These are phyloP conservation scores for Rhyacichthys aspro DNA, from an alignment of 2,797 vertebrate species.

Conservation along the genomic window DNA sequence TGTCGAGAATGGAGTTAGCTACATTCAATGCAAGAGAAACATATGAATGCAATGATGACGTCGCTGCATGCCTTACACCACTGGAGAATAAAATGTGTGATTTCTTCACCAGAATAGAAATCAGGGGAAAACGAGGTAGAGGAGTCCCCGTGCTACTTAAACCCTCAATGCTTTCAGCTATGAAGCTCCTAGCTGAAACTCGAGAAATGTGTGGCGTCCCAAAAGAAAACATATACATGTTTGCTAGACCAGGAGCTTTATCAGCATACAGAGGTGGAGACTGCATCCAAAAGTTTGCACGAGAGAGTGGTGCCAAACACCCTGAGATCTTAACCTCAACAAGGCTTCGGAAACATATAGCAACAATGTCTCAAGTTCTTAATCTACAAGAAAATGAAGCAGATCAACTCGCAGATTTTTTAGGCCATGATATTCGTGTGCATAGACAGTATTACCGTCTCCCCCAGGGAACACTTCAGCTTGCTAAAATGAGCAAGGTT, in stretches of 20 bases:
- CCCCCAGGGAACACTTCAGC: constrained; percentile 11
- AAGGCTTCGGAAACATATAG: constrained; percentile 6
- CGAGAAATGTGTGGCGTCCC: neutral
- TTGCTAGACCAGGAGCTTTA: constrained; percentile 4
- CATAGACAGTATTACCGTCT: constrained; percentile 12
- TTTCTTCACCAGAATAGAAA: neutral
- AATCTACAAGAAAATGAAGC: constrained; percentile 7
- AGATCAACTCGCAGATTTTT: constrained; percentile 13
- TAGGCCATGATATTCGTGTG: constrained; percentile 5
- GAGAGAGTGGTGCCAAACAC: constrained; percentile 6
- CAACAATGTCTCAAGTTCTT: constrained; percentile 1
- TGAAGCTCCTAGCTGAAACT: neutral
- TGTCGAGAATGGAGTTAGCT: constrained; percentile 1
- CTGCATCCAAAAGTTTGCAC: constrained; percentile 6
- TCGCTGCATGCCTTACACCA: neutral
- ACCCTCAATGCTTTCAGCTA: neutral
- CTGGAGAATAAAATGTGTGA: neutral
- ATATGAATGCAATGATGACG: neutral
- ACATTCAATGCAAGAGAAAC: neutral
- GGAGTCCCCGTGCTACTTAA: neutral
- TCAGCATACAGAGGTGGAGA: neutral
- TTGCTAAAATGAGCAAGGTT: constrained; percentile 6
- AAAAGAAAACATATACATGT: constrained; percentile 2
- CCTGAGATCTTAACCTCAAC: constrained; percentile 2
- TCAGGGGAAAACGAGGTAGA: neutral